A percentile compares a stretch with the other conserved stretches of the same genome.
phyloP scores from a whole-genome alignment of 2,888 invertebrate genomes.

The Elmis aenea region DNA sequence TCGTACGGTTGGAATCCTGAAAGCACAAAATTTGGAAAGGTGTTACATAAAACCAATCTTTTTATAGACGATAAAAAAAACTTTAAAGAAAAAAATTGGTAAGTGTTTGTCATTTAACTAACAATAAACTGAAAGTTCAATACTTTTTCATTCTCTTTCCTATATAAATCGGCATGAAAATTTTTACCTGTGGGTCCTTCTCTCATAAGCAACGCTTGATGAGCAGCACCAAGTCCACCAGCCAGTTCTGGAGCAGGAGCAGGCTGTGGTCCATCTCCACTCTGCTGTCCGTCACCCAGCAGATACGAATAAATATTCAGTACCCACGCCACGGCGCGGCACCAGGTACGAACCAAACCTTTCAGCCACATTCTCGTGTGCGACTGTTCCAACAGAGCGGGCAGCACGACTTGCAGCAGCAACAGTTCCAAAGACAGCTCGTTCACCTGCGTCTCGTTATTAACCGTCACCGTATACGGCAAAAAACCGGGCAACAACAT shows the following conservation, averaged over 20 bases:
- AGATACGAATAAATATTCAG: conserved; percentile 87
- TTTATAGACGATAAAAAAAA: neutral
- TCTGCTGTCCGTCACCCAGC: conserved; percentile 60
- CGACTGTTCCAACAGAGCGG: conserved; percentile 92
- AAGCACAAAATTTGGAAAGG: conserved; percentile 7
- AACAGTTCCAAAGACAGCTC: conserved; percentile 91
- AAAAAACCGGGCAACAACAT: conserved; percentile 79
- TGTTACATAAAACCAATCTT: neutral
- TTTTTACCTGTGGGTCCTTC: conserved; percentile 53
- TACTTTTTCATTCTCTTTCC: too few relatives aligned
- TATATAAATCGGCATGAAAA: too few relatives aligned
- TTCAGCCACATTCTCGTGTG: conserved; percentile 95
- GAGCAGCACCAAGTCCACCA: conserved; percentile 69
- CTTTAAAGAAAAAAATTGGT: too few relatives aligned
- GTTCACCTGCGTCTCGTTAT: conserved; percentile 81
- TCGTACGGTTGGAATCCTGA: conserved; percentile 85
- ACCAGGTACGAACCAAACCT: conserved; percentile 82
- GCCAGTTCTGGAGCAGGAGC: conserved; percentile 39
- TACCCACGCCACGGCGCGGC: conserved; percentile 74
- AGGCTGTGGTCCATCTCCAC: conserved; percentile 31
- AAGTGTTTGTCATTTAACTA: too few relatives aligned
- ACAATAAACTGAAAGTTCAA: too few relatives aligned
- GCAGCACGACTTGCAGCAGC: conserved; percentile 87
- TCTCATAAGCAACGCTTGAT: conserved; percentile 82
- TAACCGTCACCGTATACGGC: conserved; percentile 87